These are phyloP conservation scores for Listronotus bonariensis DNA, from an alignment of 1,140 invertebrate genomes.

Conservation along the genomic window DNA sequence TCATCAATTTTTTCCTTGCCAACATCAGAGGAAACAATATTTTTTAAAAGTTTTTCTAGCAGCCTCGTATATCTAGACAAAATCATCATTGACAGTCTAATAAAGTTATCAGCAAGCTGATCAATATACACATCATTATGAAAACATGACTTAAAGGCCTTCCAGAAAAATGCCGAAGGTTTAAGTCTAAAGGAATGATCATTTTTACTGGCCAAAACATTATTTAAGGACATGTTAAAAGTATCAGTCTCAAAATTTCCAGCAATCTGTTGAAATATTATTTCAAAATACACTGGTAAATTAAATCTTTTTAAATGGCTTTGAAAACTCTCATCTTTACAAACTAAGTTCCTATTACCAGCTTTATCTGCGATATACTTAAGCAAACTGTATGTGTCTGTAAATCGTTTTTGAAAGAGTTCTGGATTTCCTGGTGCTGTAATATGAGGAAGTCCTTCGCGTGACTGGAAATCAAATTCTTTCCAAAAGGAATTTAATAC, in stretches of 20 bases:
- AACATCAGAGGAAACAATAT: slow-evolving; percentile 21
- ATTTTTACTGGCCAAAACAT: slow-evolving; percentile 34
- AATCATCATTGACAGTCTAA: slow-evolving; percentile 48
- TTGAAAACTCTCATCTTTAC: slow-evolving; percentile 58
- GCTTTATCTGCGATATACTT: slow-evolving; percentile 73
- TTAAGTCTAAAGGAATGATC: slow-evolving; percentile 42
- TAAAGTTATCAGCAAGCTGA: slow-evolving; percentile 49
- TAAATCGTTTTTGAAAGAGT: slow-evolving; percentile 83
- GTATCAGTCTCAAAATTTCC: slow-evolving; percentile 46
- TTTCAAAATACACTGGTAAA: slow-evolving; percentile 93
- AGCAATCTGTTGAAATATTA: slow-evolving; percentile 89
- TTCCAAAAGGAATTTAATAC: slow-evolving; percentile 88
- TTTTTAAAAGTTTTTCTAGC: slow-evolving; percentile 41
- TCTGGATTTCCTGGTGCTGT: slow-evolving; percentile 92
- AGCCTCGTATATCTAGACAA: slow-evolving; percentile 47
- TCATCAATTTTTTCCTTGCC: slow-evolving; percentile 31
- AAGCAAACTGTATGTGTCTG: slow-evolving; percentile 79
- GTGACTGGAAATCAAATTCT: slow-evolving; percentile 78
- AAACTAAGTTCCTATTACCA: slow-evolving; percentile 60
- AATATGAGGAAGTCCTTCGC: slow-evolving; percentile 77
- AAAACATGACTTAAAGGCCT: slow-evolving; percentile 42
- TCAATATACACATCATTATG: slow-evolving; percentile 46
- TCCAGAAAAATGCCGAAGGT: slow-evolving; percentile 41
- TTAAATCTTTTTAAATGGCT: slow-evolving; percentile 82
- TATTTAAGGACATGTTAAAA: slow-evolving; percentile 26